Percentiles rank a stretch among this genome's conserved stretches.
phyloP scores from a whole-genome alignment of 2,797 vertebrate species.

The Chloroceryle inda region DNA sequence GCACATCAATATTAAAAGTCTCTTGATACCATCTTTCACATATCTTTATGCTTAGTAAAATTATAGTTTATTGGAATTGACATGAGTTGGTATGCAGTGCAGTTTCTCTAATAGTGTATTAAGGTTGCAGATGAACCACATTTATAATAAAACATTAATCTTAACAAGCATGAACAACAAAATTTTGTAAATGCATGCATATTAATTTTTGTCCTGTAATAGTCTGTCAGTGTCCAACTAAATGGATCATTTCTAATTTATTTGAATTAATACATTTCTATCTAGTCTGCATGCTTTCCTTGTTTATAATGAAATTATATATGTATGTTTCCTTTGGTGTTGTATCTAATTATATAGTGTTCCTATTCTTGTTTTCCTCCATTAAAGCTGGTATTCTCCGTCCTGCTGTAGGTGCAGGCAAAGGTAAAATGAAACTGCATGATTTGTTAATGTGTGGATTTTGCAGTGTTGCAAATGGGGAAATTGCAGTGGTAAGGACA shows the following conservation, averaged over 20 bases:
- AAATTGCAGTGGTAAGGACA: conserved; percentile 80
- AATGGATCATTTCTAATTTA: conserved; percentile 16
- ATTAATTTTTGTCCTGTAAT: conserved; percentile 23
- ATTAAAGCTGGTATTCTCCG: conserved; percentile 88
- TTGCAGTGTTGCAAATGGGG: conserved; percentile 76
- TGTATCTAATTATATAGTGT: conserved; percentile 84
- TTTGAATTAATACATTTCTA: conserved; percentile 35
- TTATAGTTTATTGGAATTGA: not conserved
- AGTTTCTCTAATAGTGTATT: not conserved
- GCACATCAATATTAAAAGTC: not conserved
- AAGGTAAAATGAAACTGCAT: conserved; percentile 92
- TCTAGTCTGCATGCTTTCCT: conserved; percentile 74
- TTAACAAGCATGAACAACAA: conserved; percentile 41
- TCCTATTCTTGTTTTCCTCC: conserved; percentile 85
- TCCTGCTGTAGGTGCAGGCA: conserved; percentile 90
- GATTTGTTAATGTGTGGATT: conserved; percentile 79
- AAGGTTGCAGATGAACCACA: not conserved
- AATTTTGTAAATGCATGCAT: conserved; percentile 39
- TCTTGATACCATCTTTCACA: not conserved
- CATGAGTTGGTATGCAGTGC: not conserved
- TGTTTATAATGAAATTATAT: conserved; percentile 49
- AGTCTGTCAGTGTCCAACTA: conserved; percentile 12
- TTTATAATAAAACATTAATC: not conserved
- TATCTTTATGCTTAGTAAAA: not conserved
- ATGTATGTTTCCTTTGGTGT: conserved; percentile 64